Percentiles rank a stretch among this genome's conserved stretches.
Conservation (phyloP, 64 coral and sea anemone species). For the Stichodactyla helianthus region DNA sequence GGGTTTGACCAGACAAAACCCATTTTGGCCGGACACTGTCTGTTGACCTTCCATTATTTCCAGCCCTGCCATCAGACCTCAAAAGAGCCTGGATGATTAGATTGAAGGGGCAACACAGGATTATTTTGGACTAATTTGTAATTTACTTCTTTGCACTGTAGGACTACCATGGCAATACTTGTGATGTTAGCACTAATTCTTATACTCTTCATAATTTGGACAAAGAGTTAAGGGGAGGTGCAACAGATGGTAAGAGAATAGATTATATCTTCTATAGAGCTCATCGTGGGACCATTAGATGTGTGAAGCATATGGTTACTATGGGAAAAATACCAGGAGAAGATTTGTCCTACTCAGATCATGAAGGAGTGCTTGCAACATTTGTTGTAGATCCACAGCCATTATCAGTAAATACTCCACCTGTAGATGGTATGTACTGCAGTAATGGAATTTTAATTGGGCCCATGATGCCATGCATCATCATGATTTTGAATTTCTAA, state of each 20-base stretch:
- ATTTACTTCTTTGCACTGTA: neutral
- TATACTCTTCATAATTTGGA: conserved; percentile 16
- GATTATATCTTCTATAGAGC: conserved; percentile 77
- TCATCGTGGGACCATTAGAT: conserved; percentile 8
- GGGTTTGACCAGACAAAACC: too few species aligned
- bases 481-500: too few species aligned
- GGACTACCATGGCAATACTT: conserved; percentile 79
- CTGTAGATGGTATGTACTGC: neutral
- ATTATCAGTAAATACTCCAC: neutral
- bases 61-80: too few species aligned
- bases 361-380: conserved; percentile 68
- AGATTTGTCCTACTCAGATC: conserved; percentile 76
- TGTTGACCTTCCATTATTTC: too few species aligned
- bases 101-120: too few species aligned
- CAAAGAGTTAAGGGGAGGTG: neutral
- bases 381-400: conserved; percentile 17
- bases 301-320: conserved; percentile 52
- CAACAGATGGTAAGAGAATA: conserved; percentile 50
- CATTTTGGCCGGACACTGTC: too few species aligned
- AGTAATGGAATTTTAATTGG: neutral
- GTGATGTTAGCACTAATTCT: conserved; percentile 71
- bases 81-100: too few species aligned
- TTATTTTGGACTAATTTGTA: too few species aligned
- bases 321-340: conserved; percentile 79
- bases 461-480: neutral